Base-by-base conservation (phyloP, 2,113 vertebrate genomes). In the Chinchilla lanigera region DNA sequence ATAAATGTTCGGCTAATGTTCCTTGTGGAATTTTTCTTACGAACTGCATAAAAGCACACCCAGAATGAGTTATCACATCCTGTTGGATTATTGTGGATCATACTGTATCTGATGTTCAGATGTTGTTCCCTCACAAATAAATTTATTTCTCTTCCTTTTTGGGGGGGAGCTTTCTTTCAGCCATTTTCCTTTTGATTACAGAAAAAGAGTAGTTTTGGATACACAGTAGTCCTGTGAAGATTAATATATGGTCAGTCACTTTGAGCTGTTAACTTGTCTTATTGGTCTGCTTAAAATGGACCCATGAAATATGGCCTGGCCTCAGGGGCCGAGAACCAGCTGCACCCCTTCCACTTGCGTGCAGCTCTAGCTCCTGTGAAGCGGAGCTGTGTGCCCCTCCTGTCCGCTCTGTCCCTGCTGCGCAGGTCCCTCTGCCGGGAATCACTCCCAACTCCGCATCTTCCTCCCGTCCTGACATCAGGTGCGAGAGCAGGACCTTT, bases 21-120 rank as follows among this genome's bases (percentile, higher is more conserved):
- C 16, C 56, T 56, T 11, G 0, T 16, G 58, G 77, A 50, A 30
- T 89, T 50, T 81, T 58, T 87, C 77, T 26, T n/a, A 90, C 92
- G 83, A 28, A 61, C 75, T 84, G 88, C 50, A n/a, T 91, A 92
- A 26, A 89, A 90, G 84, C 67, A 10, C 84, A 89, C 95, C 96
- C 95, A 96, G 85, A 67, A 19, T 56, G 61, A 93, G 73, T 91
- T 89, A 22, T 44, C 88, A 96, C 88, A 92, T 94, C 63, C 90
- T 97, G 89, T 95, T 97, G 92, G 93, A 90, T 98, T 94, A 95
- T 38, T 97, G 98, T 97, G 90, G 91, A 90, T 97, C 61, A 85
- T 75, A 97, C 52, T 65, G 78, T 75, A 97, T 90, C 96, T 96
- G 88, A 95, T 50, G 91, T 94, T 92, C 96, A 93, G 58, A 95